Base-by-base conservation (phyloP, 2,113 vertebrate genomes). In the Nothoprocta perdicaria region DNA sequence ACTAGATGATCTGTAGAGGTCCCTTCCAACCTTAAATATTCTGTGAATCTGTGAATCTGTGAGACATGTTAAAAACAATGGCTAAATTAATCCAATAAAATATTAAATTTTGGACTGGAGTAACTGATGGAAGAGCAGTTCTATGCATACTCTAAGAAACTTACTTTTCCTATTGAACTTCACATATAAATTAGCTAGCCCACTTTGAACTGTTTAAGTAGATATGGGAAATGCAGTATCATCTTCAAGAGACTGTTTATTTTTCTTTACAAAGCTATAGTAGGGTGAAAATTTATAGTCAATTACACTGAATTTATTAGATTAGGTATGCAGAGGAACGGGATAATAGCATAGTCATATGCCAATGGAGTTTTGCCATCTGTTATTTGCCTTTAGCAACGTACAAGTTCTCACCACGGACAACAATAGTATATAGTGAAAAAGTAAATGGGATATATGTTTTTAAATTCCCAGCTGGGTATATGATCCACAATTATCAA, bases 301-400 rank as follows among this genome's bases (percentile, higher is more conserved):
- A 94, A 90, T 96, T 94, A 87, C 67, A 85, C 68, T 84, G 78
- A 19, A 83, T 93, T 95, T 91, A 93, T 93, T 88, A 93, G 63
- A 91, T 93, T 89, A 89, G 67, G 72, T 90, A 77, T 80, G 69
- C 86, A 67, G 63, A 94, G 74, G 35, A 92, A 92, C 75, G 74
- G 38, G 65, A 92, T 93, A 92, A 89, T 85, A 91, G 67, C 33
- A 53, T 33, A 91, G 77, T 95, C 94, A 95, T 89, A 96, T 95
- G 89, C 82, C 78, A 95, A 66, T 63, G 53, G 76, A 52, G 74
- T 10, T 84, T 90, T 88, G 45, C 93, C 90, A 93, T 92, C 87
- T 95, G 94, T 79, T 91, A 63, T 45, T 60, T 84, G 95, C 91
- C 89, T 86, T 96, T 91, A 94, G 92, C 91, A 76, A 43, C 35